phyloP scores from a whole-genome alignment of 2,888 invertebrate genomes.

The Axea sp. region DNA sequence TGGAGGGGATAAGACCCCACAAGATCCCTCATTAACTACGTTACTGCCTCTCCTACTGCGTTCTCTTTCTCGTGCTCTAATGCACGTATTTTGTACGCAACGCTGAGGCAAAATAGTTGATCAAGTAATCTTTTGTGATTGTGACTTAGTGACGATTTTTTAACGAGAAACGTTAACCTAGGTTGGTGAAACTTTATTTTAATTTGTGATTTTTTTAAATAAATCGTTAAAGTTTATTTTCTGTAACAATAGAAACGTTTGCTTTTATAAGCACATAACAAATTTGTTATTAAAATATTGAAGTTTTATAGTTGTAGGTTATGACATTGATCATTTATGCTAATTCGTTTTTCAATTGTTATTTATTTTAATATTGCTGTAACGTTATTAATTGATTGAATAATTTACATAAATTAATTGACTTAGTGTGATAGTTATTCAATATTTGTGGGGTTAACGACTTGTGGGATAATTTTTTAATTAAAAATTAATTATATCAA shows the following conservation, averaged over 20 bases:
- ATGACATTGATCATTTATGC: not conserved
- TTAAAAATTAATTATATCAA: constrained; percentile 3
- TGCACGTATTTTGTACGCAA: constrained; percentile 32
- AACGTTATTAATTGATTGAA: too few relatives aligned
- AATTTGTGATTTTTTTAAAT: not conserved
- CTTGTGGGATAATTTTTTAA: not conserved
- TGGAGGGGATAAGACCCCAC: not conserved
- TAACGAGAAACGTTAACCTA: constrained; percentile 16
- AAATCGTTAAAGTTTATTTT: not conserved
- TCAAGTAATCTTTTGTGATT: constrained; percentile 19
- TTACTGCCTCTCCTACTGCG: constrained; percentile 19
- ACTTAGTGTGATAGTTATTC: too few relatives aligned
- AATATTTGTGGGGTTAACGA: too few relatives aligned
- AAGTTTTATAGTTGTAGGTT: not conserved
- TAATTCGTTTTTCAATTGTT: too few relatives aligned
- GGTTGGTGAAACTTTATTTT: constrained; percentile 1
- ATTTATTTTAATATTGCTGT: too few relatives aligned
- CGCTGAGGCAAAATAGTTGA: constrained; percentile 9
- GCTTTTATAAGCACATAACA: not conserved
- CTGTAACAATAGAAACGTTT: not conserved
- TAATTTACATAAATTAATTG: too few relatives aligned
- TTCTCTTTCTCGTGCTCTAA: constrained; percentile 27
- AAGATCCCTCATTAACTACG: not conserved
- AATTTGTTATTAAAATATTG: not conserved
- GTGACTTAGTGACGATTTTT: constrained; percentile 13